phyloP scores from a whole-genome alignment of 2,113 vertebrate genomes.

The Seriola rivoliana region DNA sequence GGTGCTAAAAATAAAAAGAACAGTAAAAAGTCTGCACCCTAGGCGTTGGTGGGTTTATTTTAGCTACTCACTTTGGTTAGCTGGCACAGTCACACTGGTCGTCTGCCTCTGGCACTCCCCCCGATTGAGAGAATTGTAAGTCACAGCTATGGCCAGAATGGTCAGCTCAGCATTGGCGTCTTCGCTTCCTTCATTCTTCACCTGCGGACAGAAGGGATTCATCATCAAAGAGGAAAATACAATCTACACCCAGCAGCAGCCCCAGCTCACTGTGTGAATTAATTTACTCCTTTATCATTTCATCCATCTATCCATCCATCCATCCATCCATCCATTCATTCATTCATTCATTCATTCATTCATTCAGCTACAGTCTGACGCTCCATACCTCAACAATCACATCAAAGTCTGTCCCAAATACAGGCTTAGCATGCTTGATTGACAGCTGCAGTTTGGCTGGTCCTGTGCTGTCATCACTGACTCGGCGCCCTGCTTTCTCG shows the following conservation, averaged over 20 bases:
- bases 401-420: conserved; percentile 86
- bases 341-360: background rate
- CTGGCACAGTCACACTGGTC: conserved; percentile 68
- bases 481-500: conserved; percentile 75
- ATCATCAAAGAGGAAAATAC: background rate
- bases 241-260: background rate
- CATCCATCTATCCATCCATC: background rate
- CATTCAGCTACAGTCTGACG: background rate
- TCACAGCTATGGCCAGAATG: conserved; percentile 71
- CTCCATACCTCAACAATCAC: conserved; percentile 81
- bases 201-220: conserved; percentile 37
- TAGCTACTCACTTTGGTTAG: conserved; percentile 69
- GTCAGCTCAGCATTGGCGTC: conserved; percentile 74
- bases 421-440: conserved; percentile 77
- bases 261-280: background rate
- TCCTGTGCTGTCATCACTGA: background rate
- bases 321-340: background rate
- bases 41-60: background rate
- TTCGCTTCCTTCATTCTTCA: conserved; percentile 73
- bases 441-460: conserved; percentile 72
- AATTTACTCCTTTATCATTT: background rate
- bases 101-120: conserved; percentile 77
- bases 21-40: background rate
- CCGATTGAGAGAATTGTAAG: conserved; percentile 79
- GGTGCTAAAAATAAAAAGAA: background rate